A percentile compares a stretch with the other conserved stretches of the same genome.
phyloP scores from a whole-genome alignment of 2,888 invertebrate genomes.

The Marasmarcha lunaedactyla region DNA sequence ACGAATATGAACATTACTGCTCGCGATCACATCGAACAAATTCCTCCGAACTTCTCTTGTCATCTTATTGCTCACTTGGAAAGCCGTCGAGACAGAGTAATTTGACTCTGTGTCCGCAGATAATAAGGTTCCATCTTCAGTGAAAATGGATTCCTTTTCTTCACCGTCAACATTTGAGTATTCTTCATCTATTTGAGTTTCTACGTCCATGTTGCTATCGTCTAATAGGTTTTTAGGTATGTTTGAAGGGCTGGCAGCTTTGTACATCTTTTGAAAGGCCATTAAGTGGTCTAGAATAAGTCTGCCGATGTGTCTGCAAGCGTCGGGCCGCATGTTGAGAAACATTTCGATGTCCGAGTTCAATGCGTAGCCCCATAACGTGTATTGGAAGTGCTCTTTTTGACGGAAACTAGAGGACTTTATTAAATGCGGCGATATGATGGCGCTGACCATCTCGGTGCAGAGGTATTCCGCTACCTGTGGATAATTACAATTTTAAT shows the following conservation, averaged over 20 bases:
- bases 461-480: conserved; percentile 75
- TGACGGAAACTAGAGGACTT: conserved; percentile 60
- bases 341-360: conserved; percentile 70
- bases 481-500: conserved; percentile 4
- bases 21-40: conserved; percentile 53
- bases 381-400: conserved; percentile 64
- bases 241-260: conserved; percentile 33
- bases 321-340: conserved; percentile 68
- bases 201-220: conserved; percentile 47
- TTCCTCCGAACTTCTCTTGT: conserved; percentile 50
- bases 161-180: conserved; percentile 56
- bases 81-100: conserved; percentile 53
- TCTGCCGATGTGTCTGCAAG: conserved; percentile 67
- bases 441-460: conserved; percentile 71
- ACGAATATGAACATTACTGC: conserved; percentile 45
- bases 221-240: conserved; percentile 41
- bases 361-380: conserved; percentile 69
- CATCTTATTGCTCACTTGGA: conserved; percentile 40
- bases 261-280: conserved; percentile 63
- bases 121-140: conserved; percentile 49
- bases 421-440: conserved; percentile 58
- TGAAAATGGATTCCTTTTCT: conserved; percentile 46
- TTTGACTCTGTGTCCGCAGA: conserved; percentile 54
- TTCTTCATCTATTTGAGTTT: conserved; percentile 56
- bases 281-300: conserved; percentile 66